Conservation (phyloP, 2,113 vertebrate species). For the Tympanuchus pallidicinctus region DNA sequence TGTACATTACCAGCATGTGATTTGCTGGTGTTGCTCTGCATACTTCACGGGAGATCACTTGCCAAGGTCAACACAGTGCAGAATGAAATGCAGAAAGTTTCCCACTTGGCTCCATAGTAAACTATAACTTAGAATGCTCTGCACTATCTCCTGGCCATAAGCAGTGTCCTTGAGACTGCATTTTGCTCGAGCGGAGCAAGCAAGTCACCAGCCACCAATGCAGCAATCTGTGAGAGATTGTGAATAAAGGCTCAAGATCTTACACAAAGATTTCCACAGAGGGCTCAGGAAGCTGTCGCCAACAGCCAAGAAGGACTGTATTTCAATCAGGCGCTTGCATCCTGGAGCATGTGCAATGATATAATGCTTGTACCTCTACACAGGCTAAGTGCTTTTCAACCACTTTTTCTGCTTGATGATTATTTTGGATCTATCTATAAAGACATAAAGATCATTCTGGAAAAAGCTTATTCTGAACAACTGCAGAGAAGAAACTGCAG, state of each 20-base stretch:
- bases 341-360: background rate
- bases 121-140: background rate
- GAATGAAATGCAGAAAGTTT: slow-evolving; percentile 11
- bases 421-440: background rate
- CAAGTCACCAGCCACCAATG: background rate
- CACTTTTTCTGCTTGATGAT: background rate
- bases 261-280: background rate
- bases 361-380: background rate
- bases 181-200: background rate
- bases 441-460: background rate
- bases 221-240: background rate
- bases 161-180: background rate
- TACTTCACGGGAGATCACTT: background rate
- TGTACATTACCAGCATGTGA: slow-evolving; percentile 57
- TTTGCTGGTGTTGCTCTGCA: slow-evolving; percentile 20
- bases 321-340: background rate
- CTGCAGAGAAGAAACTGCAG: background rate
- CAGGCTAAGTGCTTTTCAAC: rapidly evolving
- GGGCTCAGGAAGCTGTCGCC: background rate
- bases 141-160: background rate
- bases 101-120: background rate
- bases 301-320: background rate
- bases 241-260: background rate
- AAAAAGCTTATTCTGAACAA: background rate
- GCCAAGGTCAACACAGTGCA: slow-evolving; percentile 26